Base-by-base conservation (phyloP, 2,888 invertebrate species). In the Dendrolimus houi region DNA sequence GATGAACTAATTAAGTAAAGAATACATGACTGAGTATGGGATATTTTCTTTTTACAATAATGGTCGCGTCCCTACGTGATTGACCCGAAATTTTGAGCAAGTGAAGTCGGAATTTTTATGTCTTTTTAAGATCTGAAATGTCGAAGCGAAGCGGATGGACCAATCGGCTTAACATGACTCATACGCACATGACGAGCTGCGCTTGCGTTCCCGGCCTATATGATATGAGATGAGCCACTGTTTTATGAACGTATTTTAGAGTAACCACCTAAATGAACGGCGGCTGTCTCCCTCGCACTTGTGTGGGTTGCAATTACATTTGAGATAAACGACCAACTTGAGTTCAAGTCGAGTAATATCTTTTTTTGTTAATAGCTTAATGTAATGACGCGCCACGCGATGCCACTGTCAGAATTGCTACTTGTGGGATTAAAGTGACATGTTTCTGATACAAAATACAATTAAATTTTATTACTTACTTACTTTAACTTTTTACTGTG, bases 111-210 rank as follows among this genome's bases (percentile, higher is more conserved):
- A 29, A 3, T 29, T 29, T 29, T 64, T 56, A 65, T 66, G 69
- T 69, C 69, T 77, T 77, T 77, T 79, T 72, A 75, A 79, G 76
- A 80, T 80, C 84, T 83, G 74, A 80, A 75, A 81, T 72, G 81
- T 82, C 65, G 72, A 74, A 77, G 77, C 77, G 79, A 77, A 76
- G 85, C 85, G 88, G 89, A 89, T 87, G 86, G 77, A 71, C 81
- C 87, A 88, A 88, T 89, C 85, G 85, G 74, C 75, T 71, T 71
- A 65, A 73, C 71, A 75, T 87, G 87, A 87, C 79, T 87, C 86
- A 88, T 75, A 74, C 80, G 69, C 78, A 73, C 66, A 69, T 73
- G 65, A 70, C 72, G 72, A 74, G 71, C 68, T 70, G 72, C 71
- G 72, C 69, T 60, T 68, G 71, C 71, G 72, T 74, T 69, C 72